Evolutionary conservation across 2,797 vertebrate species (phyloP), one percentile per base, ranked within the genome.

Genomic region (Artibeus jamaicensis): DNA sequence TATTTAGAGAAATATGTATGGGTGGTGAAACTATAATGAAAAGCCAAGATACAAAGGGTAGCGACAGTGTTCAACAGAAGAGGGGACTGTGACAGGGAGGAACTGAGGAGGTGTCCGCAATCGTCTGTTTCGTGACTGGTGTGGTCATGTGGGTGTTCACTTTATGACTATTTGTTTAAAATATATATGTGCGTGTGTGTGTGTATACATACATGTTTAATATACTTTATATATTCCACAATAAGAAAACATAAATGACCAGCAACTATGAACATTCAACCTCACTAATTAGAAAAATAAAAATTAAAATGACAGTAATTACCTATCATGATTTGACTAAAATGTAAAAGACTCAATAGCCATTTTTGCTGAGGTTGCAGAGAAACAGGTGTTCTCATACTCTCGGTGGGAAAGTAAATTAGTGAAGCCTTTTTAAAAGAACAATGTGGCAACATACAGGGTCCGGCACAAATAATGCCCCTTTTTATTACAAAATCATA

Each of bases 391-490:
- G 18, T 67, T 81, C 59, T 94, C 29, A 76, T 21, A 68, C n/a
- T 90, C 21, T 79, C 42, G n/a, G 34, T 10, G 84, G 65, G 44
- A 94, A 93, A 89, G 53, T 44, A 86, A 78, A 94, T 48, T 9
- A n/a, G 8, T 91, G 83, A 93, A 59, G 76, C 14, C 39, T 93
- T 87, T 89, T 24, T 95, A 44, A 76, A 93, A 88, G 29, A 94
- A 50, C 16, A 79, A 76, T 46, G 42, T 78, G 21, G 24, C 10
- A 79, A 84, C 67, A 90, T 50, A n/a, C 26, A 59, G 57, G 57
- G 57, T 59, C 57, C 24, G 1, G 57, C 57, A 59, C 57, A 59
- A 59, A 59, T 59, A 26, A 59, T 18, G 16, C 57, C 55, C 57
- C 24, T 29, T 59, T 55, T 55, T 55, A 55, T 22, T 55, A 29